Evolutionary conservation across 2,797 vertebrate genomes (phyloP), one percentile per base, ranked within the genome.

Genomic region (Halcyon chelicuti): DNA sequence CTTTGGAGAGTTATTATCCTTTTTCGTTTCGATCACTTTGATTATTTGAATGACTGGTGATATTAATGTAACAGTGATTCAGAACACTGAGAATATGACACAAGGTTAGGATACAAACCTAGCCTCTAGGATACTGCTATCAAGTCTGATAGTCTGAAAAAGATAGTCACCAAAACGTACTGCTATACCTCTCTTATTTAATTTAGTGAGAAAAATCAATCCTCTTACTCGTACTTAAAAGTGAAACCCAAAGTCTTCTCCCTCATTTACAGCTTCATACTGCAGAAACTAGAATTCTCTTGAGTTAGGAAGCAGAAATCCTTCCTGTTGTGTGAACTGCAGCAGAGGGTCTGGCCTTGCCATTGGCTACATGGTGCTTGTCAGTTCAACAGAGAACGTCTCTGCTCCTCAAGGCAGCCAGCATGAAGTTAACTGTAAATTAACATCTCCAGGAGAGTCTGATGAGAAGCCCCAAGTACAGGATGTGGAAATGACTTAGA

Each of bases 371-470:
- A 1, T 0, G 0, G 29, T 22, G 35, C 33, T n/a, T 28, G 31
- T 54, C 0, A 1, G 51, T 20, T 60, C 0, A 0, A 22, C 20
- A 63, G 33, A 58, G 54, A 82, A 75, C 0, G 0, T 57, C 58
- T 33, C 46, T 78, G 42, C 37, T 75, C 51, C 61, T 81, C 2
- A 2, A 65, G 66, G 61, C 66, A 81, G 46, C 21, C 67, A 55
- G 58, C 65, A 46, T 33, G 28, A 66, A 57, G 51, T n/a, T 28
- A 83, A 68, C 39, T 26, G 31, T 31, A 61, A 88, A 62, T n/a
- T 35, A 79, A 15, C 23, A 65, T 3, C 63, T 91, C 37, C n/a
- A 19, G 39, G 61, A 88, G 80, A 70, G 42, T 74, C 46, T 28
- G 29, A 61, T 11, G 35, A 63, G 31, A 88, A 87, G 23, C 47